Base-by-base conservation (phyloP, 2,113 vertebrate species). In the Campylorhamphus procurvoides region DNA sequence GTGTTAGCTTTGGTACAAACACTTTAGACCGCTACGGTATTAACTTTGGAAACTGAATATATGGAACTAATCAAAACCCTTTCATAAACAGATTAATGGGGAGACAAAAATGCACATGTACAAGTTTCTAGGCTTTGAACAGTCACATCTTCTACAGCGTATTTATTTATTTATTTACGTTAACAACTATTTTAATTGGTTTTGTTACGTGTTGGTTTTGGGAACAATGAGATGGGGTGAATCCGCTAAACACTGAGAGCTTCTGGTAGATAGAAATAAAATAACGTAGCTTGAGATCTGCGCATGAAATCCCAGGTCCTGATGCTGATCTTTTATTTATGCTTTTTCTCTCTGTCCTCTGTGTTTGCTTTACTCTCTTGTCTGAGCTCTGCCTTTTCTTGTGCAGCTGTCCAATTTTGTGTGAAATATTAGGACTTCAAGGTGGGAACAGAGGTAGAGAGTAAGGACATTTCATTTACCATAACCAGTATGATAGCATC, bases 21-120 rank as follows among this genome's bases (percentile, higher is more conserved):
- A 86, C 49, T 78, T 78, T 37, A 92, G 73, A 84, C 73, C 2
- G 3, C 66, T 82, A 78, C 52, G 72, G 68, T 89, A 96, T 95
- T 96, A 78, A 81, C 93, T 94, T 94, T 27, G 67, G 68, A 96
- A 84, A 72, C 49, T 78, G 66, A 88, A 88, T 94, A 81, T 75
- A 86, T 87, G 83, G 72, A 96, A 95, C 44, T 87, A 92, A 94
- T 90, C 92, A 95, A 94, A 90, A 12, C 12, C 23, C 46, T 93
- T 96, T 94, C 92, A 93, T 87, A 87, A 96, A 90, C 58, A 96
- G 80, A 96, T 96, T 94, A 94, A 94, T 90, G 69, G 96, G 66
- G 69, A 90, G 73, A 75, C 83, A 87, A 90, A 96, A 94, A 95
- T 89, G 68, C 73, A 40, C 60, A 28, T 91, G 53, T 82, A 62